Conservation (phyloP, 2,113 vertebrate species). For the Ramphastos sulfuratus region DNA sequence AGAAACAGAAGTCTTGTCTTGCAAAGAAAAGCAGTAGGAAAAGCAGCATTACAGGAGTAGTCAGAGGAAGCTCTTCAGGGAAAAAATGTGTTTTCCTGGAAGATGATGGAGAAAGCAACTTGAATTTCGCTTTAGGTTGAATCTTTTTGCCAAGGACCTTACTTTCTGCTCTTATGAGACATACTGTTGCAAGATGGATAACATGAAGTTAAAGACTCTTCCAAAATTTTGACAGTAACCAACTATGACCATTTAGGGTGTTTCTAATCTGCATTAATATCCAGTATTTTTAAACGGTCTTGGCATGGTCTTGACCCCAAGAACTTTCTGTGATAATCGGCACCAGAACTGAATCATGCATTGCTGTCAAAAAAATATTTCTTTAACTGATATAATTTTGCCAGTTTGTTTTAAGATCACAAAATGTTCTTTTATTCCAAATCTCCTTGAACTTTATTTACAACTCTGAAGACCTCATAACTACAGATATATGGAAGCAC, state of each 20-base stretch:
- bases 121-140: neutral
- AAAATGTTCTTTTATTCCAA: neutral
- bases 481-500: neutral
- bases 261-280: slow-evolving; percentile 24
- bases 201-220: neutral
- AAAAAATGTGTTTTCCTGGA: neutral
- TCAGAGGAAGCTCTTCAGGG: neutral
- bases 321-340: slow-evolving; percentile 28
- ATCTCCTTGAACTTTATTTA: neutral
- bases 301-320: neutral
- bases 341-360: neutral
- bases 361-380: neutral
- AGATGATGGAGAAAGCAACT: neutral
- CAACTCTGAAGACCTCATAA: neutral
- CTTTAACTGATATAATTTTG: neutral
- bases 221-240: neutral
- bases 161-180: neutral
- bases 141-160: neutral
- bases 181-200: neutral
- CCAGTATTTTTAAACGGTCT: neutral
- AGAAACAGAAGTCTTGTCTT: neutral
- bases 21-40: neutral
- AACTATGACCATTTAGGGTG: neutral
- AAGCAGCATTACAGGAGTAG: neutral
- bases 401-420: neutral